Evolutionary conservation across 1,140 invertebrate genomes (phyloP).

Genomic region (Drosophila chauvacae): DNA sequence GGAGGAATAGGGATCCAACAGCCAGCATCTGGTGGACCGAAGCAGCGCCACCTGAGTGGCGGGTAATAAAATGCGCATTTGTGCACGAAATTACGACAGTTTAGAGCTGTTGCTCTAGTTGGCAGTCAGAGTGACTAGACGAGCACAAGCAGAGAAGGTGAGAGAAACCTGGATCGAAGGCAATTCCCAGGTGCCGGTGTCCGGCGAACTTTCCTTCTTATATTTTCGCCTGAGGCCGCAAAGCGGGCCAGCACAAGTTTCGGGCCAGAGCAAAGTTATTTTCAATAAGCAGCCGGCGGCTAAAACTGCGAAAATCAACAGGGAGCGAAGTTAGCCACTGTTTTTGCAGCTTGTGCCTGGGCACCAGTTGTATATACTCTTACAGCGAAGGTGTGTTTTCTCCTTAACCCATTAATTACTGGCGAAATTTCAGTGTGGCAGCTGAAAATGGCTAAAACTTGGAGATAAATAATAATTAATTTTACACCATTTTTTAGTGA

Average conservation of each 20-base stretch:
- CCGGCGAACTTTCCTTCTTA: conserved; percentile 31
- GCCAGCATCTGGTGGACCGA: conserved; percentile 1
- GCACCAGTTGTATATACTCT: neutral
- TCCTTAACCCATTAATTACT: conserved; percentile 32
- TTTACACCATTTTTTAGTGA: neutral
- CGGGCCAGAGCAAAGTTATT: conserved; percentile 58
- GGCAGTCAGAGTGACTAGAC: conserved; percentile 22
- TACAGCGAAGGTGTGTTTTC: neutral
- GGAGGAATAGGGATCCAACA: conserved; percentile 2
- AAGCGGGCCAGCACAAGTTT: conserved; percentile 50
- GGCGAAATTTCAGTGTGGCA: conserved; percentile 1
- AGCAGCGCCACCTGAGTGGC: conserved; percentile 54
- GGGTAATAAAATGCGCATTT: conserved; percentile 80
- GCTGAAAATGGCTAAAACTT: conserved; percentile 9
- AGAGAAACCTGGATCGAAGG: conserved; percentile 1
- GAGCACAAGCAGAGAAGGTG: neutral
- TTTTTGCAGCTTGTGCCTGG: conserved; percentile 17
- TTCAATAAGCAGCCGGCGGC: conserved; percentile 65
- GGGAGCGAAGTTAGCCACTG: conserved; percentile 23
- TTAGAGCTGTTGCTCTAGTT: conserved; percentile 40
- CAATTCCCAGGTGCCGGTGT: conserved; percentile 36
- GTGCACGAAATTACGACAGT: conserved; percentile 74
- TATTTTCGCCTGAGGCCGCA: conserved; percentile 33
- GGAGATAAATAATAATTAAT: conserved; percentile 2
- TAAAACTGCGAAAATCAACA: conserved; percentile 54